Base-by-base conservation (phyloP, 1,140 invertebrate species). In the Bursaphelenchus mucronatus region DNA sequence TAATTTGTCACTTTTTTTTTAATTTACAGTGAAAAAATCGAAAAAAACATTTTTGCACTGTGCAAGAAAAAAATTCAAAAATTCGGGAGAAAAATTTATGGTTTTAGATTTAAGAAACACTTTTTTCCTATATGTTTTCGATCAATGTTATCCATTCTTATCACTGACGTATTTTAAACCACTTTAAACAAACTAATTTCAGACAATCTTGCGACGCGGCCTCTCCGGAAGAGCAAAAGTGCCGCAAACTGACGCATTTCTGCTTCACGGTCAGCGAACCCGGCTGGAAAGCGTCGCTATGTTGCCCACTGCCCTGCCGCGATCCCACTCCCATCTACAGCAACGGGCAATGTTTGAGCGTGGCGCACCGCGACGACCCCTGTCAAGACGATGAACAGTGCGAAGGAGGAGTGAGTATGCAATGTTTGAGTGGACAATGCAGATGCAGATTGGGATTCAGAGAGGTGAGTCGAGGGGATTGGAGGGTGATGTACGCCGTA, bases 191-290 rank as follows among this genome's bases (percentile, higher is more conserved):
- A 6, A 0, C 2, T 11, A 9, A 13, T 70, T 76, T 58, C 44
- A 79, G 79, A 57, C 78, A 80, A 62, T 80, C 78, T 8, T 80
- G 78, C 58, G 78, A 80, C 54, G 65, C 64, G 15, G 79, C 79
- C 10, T 74, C 78, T 13, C 63, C 71, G 30, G 74, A 79, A 56
- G 78, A 81, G 52, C 67, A 77, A 47, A 81, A 81, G 58, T 80
- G 78, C 63, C 71, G 78, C 19, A 69, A 73, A 39, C 61, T 81
- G 6, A 80, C 78, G 15, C 78, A 80, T 66, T 80, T 78, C 59
- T 80, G 78, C 43, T 77, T 82, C 50, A 68, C 77, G 5, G 54
- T 80, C 15, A 80, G 62, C 41, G 78, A 80, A 43, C 78, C 79
- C 9, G 78, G 78, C 30, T 81, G 79, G 78, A 80, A 80, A 56